These are phyloP conservation scores for Drosophila erecta DNA, from an alignment of 1,140 invertebrate species.

Conservation along the genomic window DNA sequence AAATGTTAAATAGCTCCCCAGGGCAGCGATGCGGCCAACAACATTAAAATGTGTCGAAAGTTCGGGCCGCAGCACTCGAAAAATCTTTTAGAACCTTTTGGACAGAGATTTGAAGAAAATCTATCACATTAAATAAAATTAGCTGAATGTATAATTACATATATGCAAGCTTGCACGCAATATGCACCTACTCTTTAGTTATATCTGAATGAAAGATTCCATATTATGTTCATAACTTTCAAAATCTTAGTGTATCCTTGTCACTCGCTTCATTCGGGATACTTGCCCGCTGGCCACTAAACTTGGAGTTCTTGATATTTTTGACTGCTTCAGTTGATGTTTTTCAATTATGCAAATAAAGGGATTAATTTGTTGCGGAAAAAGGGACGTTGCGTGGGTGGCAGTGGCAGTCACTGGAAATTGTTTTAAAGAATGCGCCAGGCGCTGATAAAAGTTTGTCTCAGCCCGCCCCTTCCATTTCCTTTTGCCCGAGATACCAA, in stretches of 20 bases:
- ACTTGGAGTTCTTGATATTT: constrained; percentile 67
- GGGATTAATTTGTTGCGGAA: constrained; percentile 77
- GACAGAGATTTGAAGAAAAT: not conserved
- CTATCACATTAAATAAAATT: no score
- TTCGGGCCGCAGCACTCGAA: constrained; percentile 17
- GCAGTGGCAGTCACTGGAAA: constrained; percentile 41
- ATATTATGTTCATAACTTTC: not conserved
- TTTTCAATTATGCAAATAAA: constrained; percentile 83
- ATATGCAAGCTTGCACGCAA: no score
- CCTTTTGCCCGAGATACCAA: constrained; percentile 37
- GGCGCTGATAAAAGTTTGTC: constrained; percentile 69
- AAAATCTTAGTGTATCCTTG: not conserved
- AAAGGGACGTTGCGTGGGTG: not conserved
- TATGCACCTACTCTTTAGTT: no score
- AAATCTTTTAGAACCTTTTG: not conserved
- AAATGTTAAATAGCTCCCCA: constrained; percentile 82
- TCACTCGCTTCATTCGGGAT: not conserved
- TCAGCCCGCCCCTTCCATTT: constrained; percentile 2
- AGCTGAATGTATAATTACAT: no score
- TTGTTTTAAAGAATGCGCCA: constrained; percentile 75
- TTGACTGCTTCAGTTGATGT: constrained; percentile 71
- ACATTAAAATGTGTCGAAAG: constrained; percentile 80
- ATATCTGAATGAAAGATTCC: not conserved
- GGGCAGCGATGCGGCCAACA: constrained; percentile 42
- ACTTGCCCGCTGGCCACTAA: constrained; percentile 52